Evolutionary conservation across 2,888 invertebrate genomes (phyloP), one percentile per base, ranked within the genome.

Genomic region (Himalopsyche kuldschensis): DNA sequence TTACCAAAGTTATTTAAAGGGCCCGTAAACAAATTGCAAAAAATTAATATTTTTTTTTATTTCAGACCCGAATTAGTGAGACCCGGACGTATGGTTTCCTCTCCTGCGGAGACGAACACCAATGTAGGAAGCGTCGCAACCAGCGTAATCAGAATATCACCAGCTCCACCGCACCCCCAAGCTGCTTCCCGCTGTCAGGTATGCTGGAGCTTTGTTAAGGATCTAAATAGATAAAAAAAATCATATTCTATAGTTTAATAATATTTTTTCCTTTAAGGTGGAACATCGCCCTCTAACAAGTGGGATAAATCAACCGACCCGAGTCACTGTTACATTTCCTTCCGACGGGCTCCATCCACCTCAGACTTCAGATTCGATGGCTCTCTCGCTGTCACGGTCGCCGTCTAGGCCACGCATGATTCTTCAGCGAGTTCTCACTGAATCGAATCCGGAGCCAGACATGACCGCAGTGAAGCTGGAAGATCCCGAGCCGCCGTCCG

Each of bases 131-230:
- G 94, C 84, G 92, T 93, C 46, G 94, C 94, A 75, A 95, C 96
- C 35, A 96, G 96, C 90, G 97, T 97, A 48, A 97, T 97, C 88
- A 91, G 97, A 88, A 95, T 96, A 88, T 97, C 97, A 1, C 96
- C 96, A 15, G 95, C 94, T 24, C 55, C 24, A 10, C 55, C 55
- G 5, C 55, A 20, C 4, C 55, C 55, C 77, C 86, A 87, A 41
- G 80, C 85, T 11, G 85, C 86, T 11, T 92, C 91, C 86, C 91
- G 91, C 84, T 91, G 91, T 85, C 92, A 91, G 90, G 92, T 91
- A 89, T 35, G 76, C 81, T 77, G 8, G n/a, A 47, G 35, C 48
- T 15, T 20, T 5, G 2, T n/a, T 76, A 10, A 1, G 10, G 3
- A 1, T 35, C 4, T 35, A 10, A 35, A 35, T 10, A 10, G 10